Evolutionary conservation across 2,888 invertebrate genomes (phyloP).

Genomic region (Heliconius ethilla): DNA sequence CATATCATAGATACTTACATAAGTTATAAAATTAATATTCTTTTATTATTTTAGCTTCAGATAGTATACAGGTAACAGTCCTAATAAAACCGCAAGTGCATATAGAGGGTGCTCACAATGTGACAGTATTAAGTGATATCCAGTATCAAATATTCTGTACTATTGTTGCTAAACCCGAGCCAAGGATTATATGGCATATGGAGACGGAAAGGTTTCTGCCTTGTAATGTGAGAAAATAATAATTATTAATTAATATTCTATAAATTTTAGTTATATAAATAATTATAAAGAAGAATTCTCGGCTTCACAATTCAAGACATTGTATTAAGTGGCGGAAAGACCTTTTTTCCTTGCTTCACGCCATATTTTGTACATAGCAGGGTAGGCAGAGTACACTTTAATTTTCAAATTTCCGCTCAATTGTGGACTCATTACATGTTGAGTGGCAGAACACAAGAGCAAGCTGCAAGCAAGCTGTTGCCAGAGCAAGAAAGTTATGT

Average conservation of each 20-base stretch:
- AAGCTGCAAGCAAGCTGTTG: too few species aligned
- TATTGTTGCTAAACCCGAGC: constrained; percentile 60
- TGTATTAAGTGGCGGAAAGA: too few species aligned
- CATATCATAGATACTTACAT: not conserved
- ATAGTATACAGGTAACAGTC: constrained; percentile 56
- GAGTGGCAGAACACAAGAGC: not conserved
- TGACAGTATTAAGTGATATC: constrained; percentile 62
- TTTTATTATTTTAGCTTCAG: constrained; percentile 62
- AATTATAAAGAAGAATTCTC: too few species aligned
- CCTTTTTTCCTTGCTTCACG: too few species aligned
- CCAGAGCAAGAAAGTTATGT: not conserved
- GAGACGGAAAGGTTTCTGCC: constrained; percentile 64
- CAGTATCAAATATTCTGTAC: constrained; percentile 54
- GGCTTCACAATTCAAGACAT: too few species aligned
- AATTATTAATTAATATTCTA: not conserved
- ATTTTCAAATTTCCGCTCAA: not conserved
- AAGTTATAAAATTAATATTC: not conserved
- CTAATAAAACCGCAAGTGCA: constrained; percentile 60
- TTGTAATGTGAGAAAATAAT: constrained; percentile 56
- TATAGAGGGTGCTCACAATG: constrained; percentile 58
- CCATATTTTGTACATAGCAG: too few species aligned
- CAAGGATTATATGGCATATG: constrained; percentile 64
- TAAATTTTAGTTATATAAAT: not conserved
- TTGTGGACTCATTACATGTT: not conserved
- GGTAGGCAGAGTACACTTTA: not conserved